phyloP scores from a whole-genome alignment of 2,888 invertebrate species.

The Coelogynopora nodosa region DNA sequence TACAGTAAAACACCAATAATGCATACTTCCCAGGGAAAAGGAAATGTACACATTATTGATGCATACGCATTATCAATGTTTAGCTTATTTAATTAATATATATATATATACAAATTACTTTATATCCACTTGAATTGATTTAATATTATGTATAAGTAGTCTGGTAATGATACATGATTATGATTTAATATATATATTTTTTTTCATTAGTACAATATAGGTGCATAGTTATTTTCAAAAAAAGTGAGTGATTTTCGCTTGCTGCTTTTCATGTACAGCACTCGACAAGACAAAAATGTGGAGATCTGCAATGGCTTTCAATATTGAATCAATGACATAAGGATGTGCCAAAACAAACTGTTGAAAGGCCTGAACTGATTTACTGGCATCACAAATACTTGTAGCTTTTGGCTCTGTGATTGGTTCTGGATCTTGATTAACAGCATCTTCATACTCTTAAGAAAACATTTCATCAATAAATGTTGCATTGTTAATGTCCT shows the following conservation, averaged over 20 bases:
- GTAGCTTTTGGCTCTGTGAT: not conserved
- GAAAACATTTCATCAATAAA: not conserved
- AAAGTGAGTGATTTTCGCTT: no score
- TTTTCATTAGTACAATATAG: no score
- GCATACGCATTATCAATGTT: not conserved
- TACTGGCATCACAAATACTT: not conserved
- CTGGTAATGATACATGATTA: no score
- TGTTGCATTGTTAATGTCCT: not conserved
- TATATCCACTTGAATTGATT: no score
- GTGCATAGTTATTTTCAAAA: no score
- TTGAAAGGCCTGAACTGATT: not conserved
- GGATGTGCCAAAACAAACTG: not conserved
- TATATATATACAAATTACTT: no score
- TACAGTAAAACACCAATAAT: not conserved
- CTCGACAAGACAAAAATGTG: not conserved
- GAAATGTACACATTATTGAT: not conserved
- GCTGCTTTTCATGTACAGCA: no score
- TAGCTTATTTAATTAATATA: not conserved
- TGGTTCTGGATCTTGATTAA: not conserved
- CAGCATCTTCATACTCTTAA: not conserved
- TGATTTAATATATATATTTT: no score
- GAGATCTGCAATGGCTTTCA: not conserved
- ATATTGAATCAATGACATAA: not conserved
- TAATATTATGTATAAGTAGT: no score
- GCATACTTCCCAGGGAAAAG: conserved; percentile 7